Percentiles rank a stretch among this genome's conserved stretches.
phyloP scores from a whole-genome alignment of 2,888 invertebrate species.

The Incurvaria masculella region DNA sequence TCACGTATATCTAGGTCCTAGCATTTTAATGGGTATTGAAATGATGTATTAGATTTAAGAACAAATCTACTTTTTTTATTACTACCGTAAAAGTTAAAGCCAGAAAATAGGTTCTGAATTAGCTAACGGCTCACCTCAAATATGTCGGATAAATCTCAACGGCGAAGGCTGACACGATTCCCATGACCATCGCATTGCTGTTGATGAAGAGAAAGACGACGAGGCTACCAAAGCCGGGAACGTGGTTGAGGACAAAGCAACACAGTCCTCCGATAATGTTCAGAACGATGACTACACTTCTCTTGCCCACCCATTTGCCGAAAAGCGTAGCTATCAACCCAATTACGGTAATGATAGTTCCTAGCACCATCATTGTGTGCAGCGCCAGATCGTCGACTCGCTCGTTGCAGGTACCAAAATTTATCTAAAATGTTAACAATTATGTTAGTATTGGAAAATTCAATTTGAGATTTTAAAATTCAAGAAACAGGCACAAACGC shows the following conservation, averaged over 20 bases:
- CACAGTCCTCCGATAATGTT: slow-evolving; percentile 39
- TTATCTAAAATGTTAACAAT: too few species aligned
- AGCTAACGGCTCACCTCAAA: slow-evolving; percentile 10
- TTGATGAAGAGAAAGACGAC: slow-evolving; percentile 31
- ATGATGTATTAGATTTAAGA: too few species aligned
- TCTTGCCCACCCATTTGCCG: slow-evolving; percentile 22
- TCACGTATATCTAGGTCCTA: too few species aligned
- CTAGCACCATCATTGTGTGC: background rate
- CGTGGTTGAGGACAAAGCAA: slow-evolving; percentile 48
- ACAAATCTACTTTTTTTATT: too few species aligned
- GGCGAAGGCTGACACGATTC: slow-evolving; percentile 30
- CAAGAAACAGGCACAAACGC: too few species aligned
- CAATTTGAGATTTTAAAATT: too few species aligned
- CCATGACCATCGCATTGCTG: slow-evolving; percentile 28
- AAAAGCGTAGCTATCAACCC: background rate
- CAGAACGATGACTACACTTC: slow-evolving; percentile 30
- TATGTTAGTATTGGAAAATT: too few species aligned
- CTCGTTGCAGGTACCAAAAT: background rate
- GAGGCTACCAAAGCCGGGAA: slow-evolving; percentile 42
- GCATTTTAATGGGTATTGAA: too few species aligned
- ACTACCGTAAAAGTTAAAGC: too few species aligned
- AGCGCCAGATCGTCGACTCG: slow-evolving; percentile 2
- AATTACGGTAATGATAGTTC: slow-evolving; percentile 1
- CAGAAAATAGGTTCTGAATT: too few species aligned
- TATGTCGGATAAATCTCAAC: slow-evolving; percentile 40